Base-by-base conservation (phyloP, 1,140 invertebrate genomes). In the Aphaenogaster ashmeadi region DNA sequence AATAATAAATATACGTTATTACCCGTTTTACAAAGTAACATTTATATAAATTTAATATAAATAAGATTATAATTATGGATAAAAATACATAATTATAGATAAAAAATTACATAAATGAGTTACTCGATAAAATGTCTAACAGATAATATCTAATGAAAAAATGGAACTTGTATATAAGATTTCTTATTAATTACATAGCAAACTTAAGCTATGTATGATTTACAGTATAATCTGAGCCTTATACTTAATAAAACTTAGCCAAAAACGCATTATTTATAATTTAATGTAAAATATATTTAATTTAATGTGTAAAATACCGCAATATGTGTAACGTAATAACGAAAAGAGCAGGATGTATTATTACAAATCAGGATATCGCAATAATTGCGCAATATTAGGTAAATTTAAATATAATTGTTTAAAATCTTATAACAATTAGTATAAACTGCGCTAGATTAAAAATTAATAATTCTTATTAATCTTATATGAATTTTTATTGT, bases 201-300 rank as follows among this genome's bases (percentile, higher is more conserved):
- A 88, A 92, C 93, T 93, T 93, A 93, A 91, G 92, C 91, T 92
- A 93, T 92, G 79, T 90, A 89, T 92, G 92, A 91, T 91, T 94
- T 94, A 94, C 85, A 90, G 67, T 88, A 93, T 90, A 93, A 88
- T 87, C 90, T 93, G 88, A 92, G 84, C 81, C 93, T 94, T 94
- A 94, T 87, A 88, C 92, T 94, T 94, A 94, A 89, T 88, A 90
- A 89, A 91, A 90, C 92, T 93, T 92, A 93, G 78, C 81, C 77
- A 84, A 74, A 91, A 77, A 88, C 60, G 81, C 79, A 87, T 52
- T 91, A 69, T 60, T 27, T 64, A 85, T 64, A 79, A 88, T 88
- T 85, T 87, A 92, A 87, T 80, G 81, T 89, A 85, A 89, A 89
- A 38, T 62, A 84, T 27, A 27, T 27, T 27, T 27, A 1, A 27